A percentile compares a stretch with the other conserved stretches of the same genome.
phyloP scores from a whole-genome alignment of 2,797 vertebrate species.

The Steatocranus sp. region DNA sequence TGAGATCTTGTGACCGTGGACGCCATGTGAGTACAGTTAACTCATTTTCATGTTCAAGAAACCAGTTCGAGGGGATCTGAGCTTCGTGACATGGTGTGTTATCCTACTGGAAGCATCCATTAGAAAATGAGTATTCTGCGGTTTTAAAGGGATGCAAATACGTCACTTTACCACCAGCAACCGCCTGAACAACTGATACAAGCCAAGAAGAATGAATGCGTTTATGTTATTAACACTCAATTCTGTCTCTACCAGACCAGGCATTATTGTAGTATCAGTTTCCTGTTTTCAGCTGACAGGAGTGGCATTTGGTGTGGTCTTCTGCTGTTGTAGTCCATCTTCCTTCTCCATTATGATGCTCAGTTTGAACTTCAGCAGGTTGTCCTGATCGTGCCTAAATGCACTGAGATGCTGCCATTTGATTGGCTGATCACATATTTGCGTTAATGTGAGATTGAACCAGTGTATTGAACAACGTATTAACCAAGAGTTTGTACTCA shows the following conservation, averaged over 20 bases:
- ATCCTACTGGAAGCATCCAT: background rate
- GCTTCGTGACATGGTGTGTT: background rate
- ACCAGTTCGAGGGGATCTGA: background rate
- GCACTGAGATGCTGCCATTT: background rate
- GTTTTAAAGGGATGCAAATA: background rate
- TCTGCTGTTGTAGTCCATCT: background rate
- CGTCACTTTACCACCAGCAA: background rate
- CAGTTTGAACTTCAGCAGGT: background rate
- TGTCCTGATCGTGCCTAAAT: background rate
- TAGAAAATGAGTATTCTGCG: background rate
- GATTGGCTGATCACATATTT: background rate
- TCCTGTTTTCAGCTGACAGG: background rate
- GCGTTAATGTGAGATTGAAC: background rate
- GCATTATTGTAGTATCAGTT: background rate
- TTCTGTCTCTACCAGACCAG: background rate
- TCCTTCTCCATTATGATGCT: background rate
- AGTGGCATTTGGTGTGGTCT: background rate
- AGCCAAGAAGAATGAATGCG: background rate
- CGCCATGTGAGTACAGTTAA: background rate
- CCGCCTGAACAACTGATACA: background rate
- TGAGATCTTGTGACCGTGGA: background rate
- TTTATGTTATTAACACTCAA: background rate
- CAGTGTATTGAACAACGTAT: background rate
- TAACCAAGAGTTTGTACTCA: background rate
- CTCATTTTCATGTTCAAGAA: background rate